Evolutionary conservation across 2,888 invertebrate species (phyloP), one percentile per base, ranked within the genome.

Genomic region (Matsumyia berberina): DNA sequence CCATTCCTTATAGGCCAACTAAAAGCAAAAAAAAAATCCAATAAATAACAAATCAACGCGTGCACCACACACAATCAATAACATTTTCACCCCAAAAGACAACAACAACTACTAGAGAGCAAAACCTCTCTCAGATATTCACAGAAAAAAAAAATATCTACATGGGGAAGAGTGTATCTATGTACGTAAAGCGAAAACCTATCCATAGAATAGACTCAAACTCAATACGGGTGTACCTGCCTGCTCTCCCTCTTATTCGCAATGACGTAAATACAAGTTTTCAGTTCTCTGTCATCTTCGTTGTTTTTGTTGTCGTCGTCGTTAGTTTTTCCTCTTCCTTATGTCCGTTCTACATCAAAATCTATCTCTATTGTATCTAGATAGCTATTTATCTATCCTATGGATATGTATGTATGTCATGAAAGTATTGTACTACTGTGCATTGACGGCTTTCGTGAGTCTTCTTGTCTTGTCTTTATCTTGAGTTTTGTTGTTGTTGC

Each of bases 201-300:
- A 74, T 17, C 39, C 70, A 46, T 19, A 58, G 44, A n/a, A n/a
- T n/a, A n/a, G n/a, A n/a, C n/a, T n/a, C n/a, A n/a, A n/a, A 64
- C 17, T 57, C 37, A 66, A 57, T 57, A 64, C 46, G 74, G 74
- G 74, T 57, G 74, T 64, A 74, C 46, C 35, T 66, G 64, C 29
- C 57, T n/a, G n/a, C 72, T 49, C 60, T 29, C 24, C 24, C 69
- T 66, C 31, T 57, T 69, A 72, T 60, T 58, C 51, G 39, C 60
- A 74, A 74, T 74, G 74, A 74, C 74, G 74, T 74, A 74, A 66
- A 64, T 64, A 66, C 46, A 74, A 53, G 64, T 66, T 66, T 62
- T 69, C 49, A 24, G 19, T 64, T 19, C 53, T 67, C 53, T 72
- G 60, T 60, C 60, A 60, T 44, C 46, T 46, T 37, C 9, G 35